phyloP scores from a whole-genome alignment of 1,140 invertebrate genomes.

The Drosophila kanapiae region DNA sequence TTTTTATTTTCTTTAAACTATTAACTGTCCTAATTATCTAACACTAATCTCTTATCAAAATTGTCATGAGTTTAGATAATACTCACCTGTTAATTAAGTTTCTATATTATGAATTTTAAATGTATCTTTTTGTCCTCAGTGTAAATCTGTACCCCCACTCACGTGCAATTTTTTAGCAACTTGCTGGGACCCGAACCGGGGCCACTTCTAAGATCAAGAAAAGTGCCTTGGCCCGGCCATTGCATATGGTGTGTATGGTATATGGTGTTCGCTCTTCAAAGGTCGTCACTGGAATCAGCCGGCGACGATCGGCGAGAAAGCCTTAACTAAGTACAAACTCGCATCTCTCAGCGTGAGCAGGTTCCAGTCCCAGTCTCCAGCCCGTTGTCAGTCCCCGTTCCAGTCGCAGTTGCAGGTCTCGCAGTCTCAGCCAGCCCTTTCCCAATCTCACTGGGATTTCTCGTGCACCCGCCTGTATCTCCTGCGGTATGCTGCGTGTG shows the following conservation, averaged over 20 bases:
- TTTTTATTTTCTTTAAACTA: too few species aligned
- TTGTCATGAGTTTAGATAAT: neutral
- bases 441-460: conserved; percentile 56
- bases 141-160: conserved; percentile 18
- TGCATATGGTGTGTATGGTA: conserved; percentile 37
- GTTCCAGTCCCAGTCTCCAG: conserved; percentile 32
- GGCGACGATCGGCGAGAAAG: conserved; percentile 62
- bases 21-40: neutral
- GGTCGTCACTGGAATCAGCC: conserved; percentile 64
- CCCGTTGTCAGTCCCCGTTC: neutral
- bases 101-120: neutral
- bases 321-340: conserved; percentile 63
- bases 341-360: conserved; percentile 68
- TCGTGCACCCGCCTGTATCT: conserved; percentile 43
- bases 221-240: conserved; percentile 55
- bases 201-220: conserved; percentile 78
- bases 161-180: conserved; percentile 43
- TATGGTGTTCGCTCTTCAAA: conserved; percentile 65
- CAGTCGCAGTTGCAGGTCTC: conserved; percentile 28
- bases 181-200: conserved; percentile 24
- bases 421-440: conserved; percentile 38
- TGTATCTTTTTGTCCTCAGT: neutral
- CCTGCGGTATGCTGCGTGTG: conserved; percentile 61
- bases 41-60: neutral
- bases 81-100: neutral